phyloP scores from a whole-genome alignment of 2,113 vertebrate species.

The Neoarius graeffei region DNA sequence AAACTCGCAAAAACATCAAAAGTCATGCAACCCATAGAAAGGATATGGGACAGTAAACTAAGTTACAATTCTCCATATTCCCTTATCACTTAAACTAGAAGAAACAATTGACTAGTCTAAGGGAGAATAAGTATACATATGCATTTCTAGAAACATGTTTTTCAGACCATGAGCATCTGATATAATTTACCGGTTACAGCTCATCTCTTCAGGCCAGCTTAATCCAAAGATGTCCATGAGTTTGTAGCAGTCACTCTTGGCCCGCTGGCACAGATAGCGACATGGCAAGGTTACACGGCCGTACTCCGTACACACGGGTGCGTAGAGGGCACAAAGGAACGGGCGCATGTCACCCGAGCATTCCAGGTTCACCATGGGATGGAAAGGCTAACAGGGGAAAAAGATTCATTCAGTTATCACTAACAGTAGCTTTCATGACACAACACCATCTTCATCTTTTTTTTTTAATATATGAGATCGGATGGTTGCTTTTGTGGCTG shows the following conservation, averaged over 20 bases:
- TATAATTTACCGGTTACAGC: conserved; percentile 84
- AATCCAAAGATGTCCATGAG: conserved; percentile 98
- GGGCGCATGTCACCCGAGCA: conserved; percentile 88
- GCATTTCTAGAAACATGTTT: neutral
- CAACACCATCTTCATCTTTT: neutral
- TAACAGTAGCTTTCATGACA: neutral
- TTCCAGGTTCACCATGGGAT: conserved; percentile 96
- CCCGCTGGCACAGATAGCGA: conserved; percentile 88
- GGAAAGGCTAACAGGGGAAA: conserved; percentile 81
- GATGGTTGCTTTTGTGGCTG: neutral
- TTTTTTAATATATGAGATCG: neutral
- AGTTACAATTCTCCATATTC: neutral
- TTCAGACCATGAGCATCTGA: neutral
- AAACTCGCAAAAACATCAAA: neutral
- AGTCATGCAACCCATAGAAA: neutral
- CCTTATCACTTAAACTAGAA: neutral
- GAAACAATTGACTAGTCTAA: neutral
- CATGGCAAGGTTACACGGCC: conserved; percentile 91
- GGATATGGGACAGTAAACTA: neutral
- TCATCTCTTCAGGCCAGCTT: conserved; percentile 96
- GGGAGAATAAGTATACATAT: neutral
- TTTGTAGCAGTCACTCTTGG: conserved; percentile 87
- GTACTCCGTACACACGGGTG: conserved; percentile 91
- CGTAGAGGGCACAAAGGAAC: conserved; percentile 92
- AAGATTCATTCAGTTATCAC: neutral